Percentiles rank a stretch among this genome's conserved stretches.
Evolutionary conservation across 2,797 vertebrate genomes (phyloP).

Genomic region (Phalloptychus januarius): DNA sequence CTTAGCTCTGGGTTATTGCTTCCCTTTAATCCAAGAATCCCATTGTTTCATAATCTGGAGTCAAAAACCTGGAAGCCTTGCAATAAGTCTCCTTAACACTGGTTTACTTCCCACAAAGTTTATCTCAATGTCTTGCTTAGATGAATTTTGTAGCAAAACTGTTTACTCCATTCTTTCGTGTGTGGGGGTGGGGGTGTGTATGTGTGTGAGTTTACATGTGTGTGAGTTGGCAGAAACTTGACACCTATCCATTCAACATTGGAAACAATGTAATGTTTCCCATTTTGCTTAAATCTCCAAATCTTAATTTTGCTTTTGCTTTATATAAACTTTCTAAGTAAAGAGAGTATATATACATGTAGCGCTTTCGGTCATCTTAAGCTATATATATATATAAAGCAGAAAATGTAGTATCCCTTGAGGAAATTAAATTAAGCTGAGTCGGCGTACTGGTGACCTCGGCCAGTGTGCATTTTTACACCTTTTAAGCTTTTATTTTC

Average conservation of each 20-base stretch:
- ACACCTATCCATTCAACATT: not conserved
- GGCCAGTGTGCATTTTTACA: constrained; percentile 22
- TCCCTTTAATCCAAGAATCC: not conserved
- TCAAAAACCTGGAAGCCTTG: not conserved
- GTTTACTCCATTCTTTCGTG: not conserved
- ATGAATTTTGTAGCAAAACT: not conserved
- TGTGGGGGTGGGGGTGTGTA: too few species aligned
- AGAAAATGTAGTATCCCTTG: not conserved
- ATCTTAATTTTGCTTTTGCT: too few species aligned
- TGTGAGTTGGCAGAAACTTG: not conserved
- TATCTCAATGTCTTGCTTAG: not conserved
- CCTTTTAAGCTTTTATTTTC: constrained; percentile 9
- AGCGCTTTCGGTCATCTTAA: too few species aligned
- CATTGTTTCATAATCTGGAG: not conserved
- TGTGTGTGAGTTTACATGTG: too few species aligned
- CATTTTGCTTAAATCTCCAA: not conserved
- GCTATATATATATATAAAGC: too few species aligned
- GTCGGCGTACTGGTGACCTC: constrained; percentile 36
- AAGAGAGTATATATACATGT: too few species aligned
- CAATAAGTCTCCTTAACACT: too few species aligned
- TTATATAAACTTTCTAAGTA: not conserved
- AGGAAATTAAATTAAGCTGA: not conserved
- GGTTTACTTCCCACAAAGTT: not conserved
- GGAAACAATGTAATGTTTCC: not conserved
- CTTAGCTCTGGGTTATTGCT: not conserved